A percentile compares a stretch with the other conserved stretches of the same genome.
phyloP scores from a whole-genome alignment of 2,797 vertebrate genomes.

The Takifugu ocellatus region DNA sequence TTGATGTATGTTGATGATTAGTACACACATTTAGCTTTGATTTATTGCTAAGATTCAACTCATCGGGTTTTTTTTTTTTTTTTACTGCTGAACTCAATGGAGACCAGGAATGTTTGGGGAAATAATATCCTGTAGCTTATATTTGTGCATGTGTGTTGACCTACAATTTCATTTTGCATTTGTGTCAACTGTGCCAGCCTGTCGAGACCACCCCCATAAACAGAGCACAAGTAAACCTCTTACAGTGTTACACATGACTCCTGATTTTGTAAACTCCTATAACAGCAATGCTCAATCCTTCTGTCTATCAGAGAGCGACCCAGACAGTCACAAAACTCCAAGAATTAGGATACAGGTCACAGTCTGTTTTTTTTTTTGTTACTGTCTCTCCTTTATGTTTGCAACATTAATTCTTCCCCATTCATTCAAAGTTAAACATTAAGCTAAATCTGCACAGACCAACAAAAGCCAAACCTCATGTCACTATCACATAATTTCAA shows the following conservation, averaged over 20 bases:
- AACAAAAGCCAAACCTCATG: too few relatives aligned
- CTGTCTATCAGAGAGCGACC: slow-evolving; percentile 22
- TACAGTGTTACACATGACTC: slow-evolving; percentile 25
- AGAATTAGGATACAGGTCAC: slow-evolving; percentile 32
- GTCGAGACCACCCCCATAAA: slow-evolving; percentile 18
- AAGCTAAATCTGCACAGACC: too few relatives aligned
- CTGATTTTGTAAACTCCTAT: slow-evolving; percentile 29
- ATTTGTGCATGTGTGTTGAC: slow-evolving; percentile 17
- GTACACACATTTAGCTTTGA: too few relatives aligned
- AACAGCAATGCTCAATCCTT: slow-evolving; percentile 12
- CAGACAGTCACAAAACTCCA: slow-evolving; percentile 25
- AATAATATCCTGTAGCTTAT: background rate
- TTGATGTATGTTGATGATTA: too few relatives aligned
- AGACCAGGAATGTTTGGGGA: too few relatives aligned
- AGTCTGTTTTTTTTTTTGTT: slow-evolving; percentile 15
- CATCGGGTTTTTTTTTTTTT: too few relatives aligned
- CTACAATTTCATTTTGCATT: slow-evolving; percentile 18
- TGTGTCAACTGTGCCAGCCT: slow-evolving; percentile 20
- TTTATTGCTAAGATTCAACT: too few relatives aligned
- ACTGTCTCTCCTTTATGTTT: too few relatives aligned
- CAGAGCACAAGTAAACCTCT: slow-evolving; percentile 49
- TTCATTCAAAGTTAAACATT: too few relatives aligned
- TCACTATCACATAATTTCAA: too few relatives aligned
- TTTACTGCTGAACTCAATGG: too few relatives aligned
- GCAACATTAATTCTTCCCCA: too few relatives aligned